A percentile compares a stretch with the other conserved stretches of the same genome.
Conservation (phyloP, 2,888 invertebrate species). For the Exocentrus adspersus region DNA sequence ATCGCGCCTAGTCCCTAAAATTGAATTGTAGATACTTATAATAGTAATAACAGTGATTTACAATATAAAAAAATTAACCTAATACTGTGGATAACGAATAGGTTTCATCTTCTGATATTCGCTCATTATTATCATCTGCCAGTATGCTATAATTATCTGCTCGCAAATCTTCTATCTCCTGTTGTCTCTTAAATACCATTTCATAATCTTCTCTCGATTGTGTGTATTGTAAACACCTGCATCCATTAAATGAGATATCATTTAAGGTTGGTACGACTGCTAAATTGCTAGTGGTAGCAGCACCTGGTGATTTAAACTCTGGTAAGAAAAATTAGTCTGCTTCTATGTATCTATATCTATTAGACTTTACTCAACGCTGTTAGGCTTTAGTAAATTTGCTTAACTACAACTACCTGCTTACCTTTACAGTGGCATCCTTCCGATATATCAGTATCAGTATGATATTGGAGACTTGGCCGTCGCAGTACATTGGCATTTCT, state of each 20-base stretch:
- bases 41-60: background rate
- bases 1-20: slow-evolving; percentile 22
- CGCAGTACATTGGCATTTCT: slow-evolving; percentile 21
- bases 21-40: background rate
- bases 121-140: background rate
- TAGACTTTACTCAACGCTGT: no score
- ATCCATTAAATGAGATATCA: no score
- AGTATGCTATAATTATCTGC: slow-evolving; percentile 20
- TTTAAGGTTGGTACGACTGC: background rate
- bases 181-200: slow-evolving; percentile 29
- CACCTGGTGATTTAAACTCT: background rate
- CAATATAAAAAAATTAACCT: slow-evolving; percentile 18
- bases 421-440: background rate
- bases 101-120: background rate
- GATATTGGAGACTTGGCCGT: background rate
- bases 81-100: slow-evolving; percentile 23
- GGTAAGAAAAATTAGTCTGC: no score
- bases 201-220: slow-evolving; percentile 42
- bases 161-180: slow-evolving; percentile 35
- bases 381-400: no score
- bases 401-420: background rate
- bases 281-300: background rate
- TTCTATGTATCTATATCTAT: no score
- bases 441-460: background rate
- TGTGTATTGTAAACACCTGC: slow-evolving; percentile 25